Evolutionary conservation across 2,888 invertebrate species (phyloP).

Genomic region (Cosmia pyralina): DNA sequence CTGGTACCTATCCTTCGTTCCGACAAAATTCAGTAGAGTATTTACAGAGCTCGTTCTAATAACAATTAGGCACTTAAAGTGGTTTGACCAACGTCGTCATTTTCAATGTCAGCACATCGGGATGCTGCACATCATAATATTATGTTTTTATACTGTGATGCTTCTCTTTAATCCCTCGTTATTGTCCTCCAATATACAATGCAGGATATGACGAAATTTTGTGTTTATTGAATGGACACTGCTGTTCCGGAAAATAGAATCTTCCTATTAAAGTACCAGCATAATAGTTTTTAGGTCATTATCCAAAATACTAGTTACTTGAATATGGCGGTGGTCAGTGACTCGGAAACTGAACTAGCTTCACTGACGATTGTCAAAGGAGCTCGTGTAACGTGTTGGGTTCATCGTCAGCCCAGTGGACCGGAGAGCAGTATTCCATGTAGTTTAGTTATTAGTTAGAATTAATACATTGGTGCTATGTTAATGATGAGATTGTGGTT

Average conservation of each 20-base stretch:
- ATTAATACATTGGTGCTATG: background rate
- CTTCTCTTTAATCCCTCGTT: too few species aligned
- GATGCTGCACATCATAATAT: too few species aligned
- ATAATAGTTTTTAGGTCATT: conserved; percentile 15
- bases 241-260: background rate
- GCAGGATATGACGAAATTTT: too few species aligned
- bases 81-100: too few species aligned
- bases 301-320: conserved; percentile 31
- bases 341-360: conserved; percentile 34
- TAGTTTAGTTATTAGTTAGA: conserved; percentile 20
- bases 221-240: background rate
- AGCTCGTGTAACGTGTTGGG: background rate
- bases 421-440: conserved; percentile 15
- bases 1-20: too few species aligned
- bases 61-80: too few species aligned
- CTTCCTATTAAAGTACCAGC: background rate
- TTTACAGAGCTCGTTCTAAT: too few species aligned
- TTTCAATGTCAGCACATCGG: too few species aligned
- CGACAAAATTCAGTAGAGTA: too few species aligned
- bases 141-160: too few species aligned
- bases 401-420: conserved; percentile 45
- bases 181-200: too few species aligned
- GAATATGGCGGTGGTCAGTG: conserved; percentile 23
- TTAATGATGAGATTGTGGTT: background rate
- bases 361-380: conserved; percentile 49